Conservation (phyloP, 1,140 invertebrate genomes). For the Brachionus koreanus region DNA sequence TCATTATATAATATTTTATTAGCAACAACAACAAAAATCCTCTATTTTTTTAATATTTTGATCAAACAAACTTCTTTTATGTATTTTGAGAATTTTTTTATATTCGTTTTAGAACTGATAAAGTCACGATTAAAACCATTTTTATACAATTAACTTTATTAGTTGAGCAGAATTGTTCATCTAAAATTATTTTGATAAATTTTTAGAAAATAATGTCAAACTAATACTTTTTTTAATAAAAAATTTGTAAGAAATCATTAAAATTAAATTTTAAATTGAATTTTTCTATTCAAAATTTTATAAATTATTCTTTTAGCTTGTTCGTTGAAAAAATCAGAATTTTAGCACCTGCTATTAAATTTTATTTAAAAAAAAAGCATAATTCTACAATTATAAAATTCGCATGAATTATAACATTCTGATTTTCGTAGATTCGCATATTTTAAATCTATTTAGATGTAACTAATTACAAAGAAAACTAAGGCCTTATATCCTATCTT, state of each 20-base stretch:
- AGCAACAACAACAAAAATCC: background rate
- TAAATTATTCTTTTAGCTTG: background rate
- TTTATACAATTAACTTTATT: background rate
- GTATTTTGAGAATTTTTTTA: background rate
- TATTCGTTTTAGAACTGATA: slow-evolving; percentile 1
- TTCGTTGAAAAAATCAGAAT: background rate
- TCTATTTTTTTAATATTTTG: background rate
- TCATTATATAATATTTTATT: slow-evolving; percentile 8
- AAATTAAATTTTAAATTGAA: no score
- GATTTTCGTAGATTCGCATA: background rate
- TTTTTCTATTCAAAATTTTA: background rate
- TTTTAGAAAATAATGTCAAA: background rate
- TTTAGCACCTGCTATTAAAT: slow-evolving; percentile 13
- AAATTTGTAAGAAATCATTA: no score
- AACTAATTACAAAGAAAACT: background rate
- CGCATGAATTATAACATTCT: background rate
- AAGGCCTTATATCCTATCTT: background rate
- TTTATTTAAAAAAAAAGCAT: background rate
- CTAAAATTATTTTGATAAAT: background rate
- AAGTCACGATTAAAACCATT: background rate
- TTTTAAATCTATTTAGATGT: background rate
- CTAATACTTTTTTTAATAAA: background rate
- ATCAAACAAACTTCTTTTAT: slow-evolving; percentile 30
- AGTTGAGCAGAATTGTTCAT: background rate
- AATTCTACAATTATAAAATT: background rate